phyloP scores from a whole-genome alignment of 1,140 invertebrate genomes.

The Stegodyphus dumicola region DNA sequence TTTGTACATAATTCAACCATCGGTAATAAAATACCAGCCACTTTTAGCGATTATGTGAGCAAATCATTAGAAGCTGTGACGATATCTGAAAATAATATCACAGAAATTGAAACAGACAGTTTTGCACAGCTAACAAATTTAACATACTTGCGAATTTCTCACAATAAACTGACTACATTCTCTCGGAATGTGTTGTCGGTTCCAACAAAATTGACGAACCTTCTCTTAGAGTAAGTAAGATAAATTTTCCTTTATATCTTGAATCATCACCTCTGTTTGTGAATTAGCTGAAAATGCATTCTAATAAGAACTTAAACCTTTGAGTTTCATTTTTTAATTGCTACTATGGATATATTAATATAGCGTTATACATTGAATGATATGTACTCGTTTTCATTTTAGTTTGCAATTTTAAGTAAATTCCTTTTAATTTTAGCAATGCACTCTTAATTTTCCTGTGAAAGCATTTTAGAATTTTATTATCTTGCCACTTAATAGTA shows the following conservation, averaged over 20 bases:
- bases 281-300: too few species aligned
- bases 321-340: too few species aligned
- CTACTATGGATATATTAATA: too few species aligned
- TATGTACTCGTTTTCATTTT: too few species aligned
- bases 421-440: too few species aligned
- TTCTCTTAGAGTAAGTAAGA: constrained; percentile 35
- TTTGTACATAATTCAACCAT: constrained; percentile 18
- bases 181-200: not conserved
- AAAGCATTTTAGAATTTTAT: too few species aligned
- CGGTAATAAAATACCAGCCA: not conserved
- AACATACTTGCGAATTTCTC: not conserved
- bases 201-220: constrained; percentile 2
- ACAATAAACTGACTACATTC: constrained; percentile 16
- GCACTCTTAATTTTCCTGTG: too few species aligned
- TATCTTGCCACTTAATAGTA: too few species aligned
- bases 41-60: not conserved
- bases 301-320: too few species aligned
- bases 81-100: constrained; percentile 23
- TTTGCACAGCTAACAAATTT: constrained; percentile 1
- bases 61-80: not conserved
- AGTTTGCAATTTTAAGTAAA: too few species aligned
- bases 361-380: too few species aligned
- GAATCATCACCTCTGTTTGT: too few species aligned
- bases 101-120: constrained; percentile 1
- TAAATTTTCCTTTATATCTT: not conserved